A percentile compares a stretch with the other conserved stretches of the same genome.
Evolutionary conservation across 2,113 vertebrate genomes (phyloP).

Genomic region (Myotis brandtii): DNA sequence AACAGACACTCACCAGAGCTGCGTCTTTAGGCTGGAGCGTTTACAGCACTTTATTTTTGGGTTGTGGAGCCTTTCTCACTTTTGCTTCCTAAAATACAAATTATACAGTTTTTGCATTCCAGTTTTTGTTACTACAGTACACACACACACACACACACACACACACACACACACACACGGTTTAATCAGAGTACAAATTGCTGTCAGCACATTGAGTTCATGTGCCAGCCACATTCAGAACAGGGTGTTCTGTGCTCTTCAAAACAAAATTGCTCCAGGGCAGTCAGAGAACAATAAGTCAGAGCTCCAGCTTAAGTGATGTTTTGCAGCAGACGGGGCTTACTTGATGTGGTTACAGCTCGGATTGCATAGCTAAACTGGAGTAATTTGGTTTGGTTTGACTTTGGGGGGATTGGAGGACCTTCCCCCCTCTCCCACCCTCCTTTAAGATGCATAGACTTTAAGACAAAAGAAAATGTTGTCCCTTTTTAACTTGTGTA

Average conservation of each 20-base stretch:
- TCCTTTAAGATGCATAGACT: slow-evolving; percentile 50
- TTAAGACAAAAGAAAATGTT: slow-evolving; percentile 57
- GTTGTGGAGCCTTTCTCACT: slow-evolving; percentile 65
- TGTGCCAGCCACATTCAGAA: slow-evolving; percentile 90
- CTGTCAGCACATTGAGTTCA: slow-evolving; percentile 90
- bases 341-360: slow-evolving; percentile 79
- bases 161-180: slow-evolving; percentile 3
- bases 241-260: slow-evolving; percentile 91
- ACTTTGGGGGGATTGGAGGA: slow-evolving; percentile 55
- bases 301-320: slow-evolving; percentile 86
- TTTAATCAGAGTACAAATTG: slow-evolving; percentile 91
- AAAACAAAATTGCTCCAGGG: slow-evolving; percentile 90
- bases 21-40: slow-evolving; percentile 62
- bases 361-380: slow-evolving; percentile 45
- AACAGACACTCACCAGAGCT: slow-evolving; percentile 59
- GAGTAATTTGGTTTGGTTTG: slow-evolving; percentile 64
- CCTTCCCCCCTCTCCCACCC: not conserved
- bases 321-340: slow-evolving; percentile 78
- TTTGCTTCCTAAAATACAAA: slow-evolving; percentile 81
- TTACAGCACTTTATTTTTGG: slow-evolving; percentile 60
- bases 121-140: slow-evolving; percentile 83
- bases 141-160: not conserved
- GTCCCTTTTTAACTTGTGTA: slow-evolving; percentile 62
- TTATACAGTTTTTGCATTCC: slow-evolving; percentile 79
- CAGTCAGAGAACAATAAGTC: slow-evolving; percentile 90